Base-by-base conservation (phyloP, 2,797 vertebrate genomes). In the Acanthiza pusilla region DNA sequence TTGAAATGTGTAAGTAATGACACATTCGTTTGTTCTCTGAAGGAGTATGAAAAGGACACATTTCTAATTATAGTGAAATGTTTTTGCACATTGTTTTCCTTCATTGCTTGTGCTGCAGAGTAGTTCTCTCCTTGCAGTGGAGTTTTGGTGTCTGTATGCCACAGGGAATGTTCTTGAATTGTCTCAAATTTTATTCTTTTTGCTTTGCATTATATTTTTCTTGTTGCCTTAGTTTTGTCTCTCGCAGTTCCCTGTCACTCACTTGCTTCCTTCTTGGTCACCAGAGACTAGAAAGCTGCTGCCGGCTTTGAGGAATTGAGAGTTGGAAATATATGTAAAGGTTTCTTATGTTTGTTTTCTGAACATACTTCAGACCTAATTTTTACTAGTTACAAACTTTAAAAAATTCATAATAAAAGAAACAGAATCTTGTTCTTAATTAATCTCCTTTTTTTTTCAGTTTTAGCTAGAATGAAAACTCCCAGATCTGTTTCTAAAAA, bases 1-100 rank as follows among this genome's bases (percentile, higher is more conserved):
- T 97, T 96, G 98, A 98, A 53, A 73, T 75, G 15, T 97, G 99
- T 99, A 96, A 98, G 98, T 98, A 85, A 42, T 26, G 86, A 16
- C 42, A 11, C 4, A 0, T 40, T 34, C 4, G 4, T 66, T 79
- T 40, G 30, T 65, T 50, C 23, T 40, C 14, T 54, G 48, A 12
- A 55, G 25, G 30, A 48, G 7, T 14, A 4, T 9, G 18, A 32
- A 36, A 61, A 51, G 34, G 20, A 51, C 9, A 2, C 10, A 0
- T 17, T 71, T 71, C 27, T 58, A 32, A 10, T 66, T 71, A 26
- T 0, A 67, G 20, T 5, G 3, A 38, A 71, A 13, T 3, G 4
- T 19, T 54, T 75, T 83, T 30, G 13, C 3, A 1, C 0, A 0
- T 68, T 20, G 4, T 29, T 93, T 60, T 42, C n/a, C 61, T 26